A percentile compares a stretch with the other conserved stretches of the same genome.
These are phyloP conservation scores for Tetanocera ferruginea DNA, from an alignment of 2,888 invertebrate genomes.

Conservation along the genomic window DNA sequence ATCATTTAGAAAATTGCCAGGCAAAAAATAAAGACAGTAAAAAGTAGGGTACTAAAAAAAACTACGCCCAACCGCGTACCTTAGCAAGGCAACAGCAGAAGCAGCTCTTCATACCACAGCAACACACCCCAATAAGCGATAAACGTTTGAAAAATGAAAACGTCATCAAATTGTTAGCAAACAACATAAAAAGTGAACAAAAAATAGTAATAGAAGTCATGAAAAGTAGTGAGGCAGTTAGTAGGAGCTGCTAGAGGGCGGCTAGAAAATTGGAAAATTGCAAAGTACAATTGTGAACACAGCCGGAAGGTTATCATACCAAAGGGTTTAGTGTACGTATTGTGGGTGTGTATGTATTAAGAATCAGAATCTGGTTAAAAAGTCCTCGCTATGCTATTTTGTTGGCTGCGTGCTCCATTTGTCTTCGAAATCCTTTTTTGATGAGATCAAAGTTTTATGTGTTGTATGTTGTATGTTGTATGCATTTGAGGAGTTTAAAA, in stretches of 20 bases:
- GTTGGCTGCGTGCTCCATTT: conserved; percentile 23
- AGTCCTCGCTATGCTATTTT: neutral
- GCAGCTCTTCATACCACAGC: neutral
- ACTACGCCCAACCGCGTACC: neutral
- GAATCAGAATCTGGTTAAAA: neutral
- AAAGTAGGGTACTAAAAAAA: neutral
- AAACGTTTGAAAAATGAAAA: conserved; percentile 27
- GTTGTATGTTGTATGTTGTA: neutral
- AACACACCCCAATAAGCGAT: neutral
- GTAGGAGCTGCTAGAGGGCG: neutral
- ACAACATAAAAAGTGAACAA: neutral
- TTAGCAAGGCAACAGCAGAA: neutral
- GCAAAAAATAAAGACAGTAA: neutral
- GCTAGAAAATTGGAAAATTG: conserved; percentile 36
- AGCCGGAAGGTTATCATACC: neutral
- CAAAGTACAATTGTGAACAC: conserved; percentile 32
- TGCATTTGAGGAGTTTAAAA: neutral
- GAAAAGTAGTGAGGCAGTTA: neutral
- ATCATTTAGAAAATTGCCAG: conserved; percentile 20
- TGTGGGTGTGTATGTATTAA: neutral
- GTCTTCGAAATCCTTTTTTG: conserved; percentile 31
- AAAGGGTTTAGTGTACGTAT: neutral
- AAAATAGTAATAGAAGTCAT: neutral
- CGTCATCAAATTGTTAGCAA: conserved; percentile 29
- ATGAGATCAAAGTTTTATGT: conserved; percentile 32